Base-by-base conservation (phyloP, 2,888 invertebrate species). In the Bunonema sp. region DNA sequence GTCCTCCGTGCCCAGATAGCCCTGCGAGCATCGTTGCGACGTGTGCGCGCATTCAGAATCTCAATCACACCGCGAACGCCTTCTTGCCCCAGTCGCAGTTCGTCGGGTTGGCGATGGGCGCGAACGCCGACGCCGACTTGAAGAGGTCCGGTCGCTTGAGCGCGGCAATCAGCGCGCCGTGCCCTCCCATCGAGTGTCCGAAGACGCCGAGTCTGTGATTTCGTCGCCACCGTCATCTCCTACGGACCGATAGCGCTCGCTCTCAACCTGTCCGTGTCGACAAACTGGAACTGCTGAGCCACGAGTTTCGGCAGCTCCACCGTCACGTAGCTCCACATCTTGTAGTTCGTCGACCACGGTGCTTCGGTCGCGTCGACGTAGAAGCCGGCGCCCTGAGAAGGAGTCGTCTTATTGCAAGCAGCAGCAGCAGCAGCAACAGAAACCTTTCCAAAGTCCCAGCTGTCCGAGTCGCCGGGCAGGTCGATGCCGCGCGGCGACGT, bases 241-340 rank as follows among this genome's bases (percentile, higher is more conserved):
- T 26, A 19, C 12, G 37, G 30, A 19, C 48, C 54, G 0, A 75
- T 76, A 2, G 79, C 78, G 61, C 93, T 86, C 59, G 84, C 81
- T 34, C 50, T 48, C 12, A 47, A 24, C 42, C 39, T 46, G 7
- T 8, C 20, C 2, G 20, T 23, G 37, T 52, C 45, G 20, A 50
- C n/a, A n/a, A n/a, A n/a, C n/a, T n/a, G n/a, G n/a, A n/a, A n/a
- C n/a, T n/a, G n/a, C n/a, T n/a, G n/a, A 4, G 41, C 35, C 4
- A 49, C 41, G 3, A 61, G 22, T 20, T 48, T 45, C 21, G 49
- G 32, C 29, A 64, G 41, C 35, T 63, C 66, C 34, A 62, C 46
- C n/a, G 50, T 84, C n/a, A 97, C 74, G 61, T 97, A 97, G 47
- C 82, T 82, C 63, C 79, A 89, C 97, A 99, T 99, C 59, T 80